phyloP scores from a whole-genome alignment of 2,888 invertebrate species.

The Mythimna lalbum region DNA sequence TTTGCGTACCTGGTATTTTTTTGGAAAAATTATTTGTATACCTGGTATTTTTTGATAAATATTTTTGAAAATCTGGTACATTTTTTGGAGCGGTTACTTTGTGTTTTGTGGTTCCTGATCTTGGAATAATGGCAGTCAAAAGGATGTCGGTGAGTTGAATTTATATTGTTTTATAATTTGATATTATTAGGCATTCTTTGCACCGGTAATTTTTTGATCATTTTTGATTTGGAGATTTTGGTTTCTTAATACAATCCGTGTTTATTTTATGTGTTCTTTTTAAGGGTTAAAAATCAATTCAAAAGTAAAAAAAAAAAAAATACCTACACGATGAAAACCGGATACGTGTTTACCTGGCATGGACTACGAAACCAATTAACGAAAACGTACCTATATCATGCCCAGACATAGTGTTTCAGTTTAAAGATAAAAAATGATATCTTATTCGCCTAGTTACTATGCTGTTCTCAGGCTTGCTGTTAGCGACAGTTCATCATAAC shows the following conservation, averaged over 20 bases:
- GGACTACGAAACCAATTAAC: neutral
- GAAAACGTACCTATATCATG: conserved; percentile 14
- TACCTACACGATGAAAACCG: neutral
- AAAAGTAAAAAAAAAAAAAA: too few species aligned
- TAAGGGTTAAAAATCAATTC: neutral
- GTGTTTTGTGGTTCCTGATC: conserved; percentile 42
- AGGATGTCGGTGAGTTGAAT: conserved; percentile 53
- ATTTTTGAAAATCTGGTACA: conserved; percentile 1
- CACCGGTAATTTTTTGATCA: neutral
- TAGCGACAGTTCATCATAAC: conserved; percentile 27
- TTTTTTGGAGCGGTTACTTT: conserved; percentile 17
- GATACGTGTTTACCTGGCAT: neutral
- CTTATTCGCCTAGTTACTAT: conserved; percentile 22
- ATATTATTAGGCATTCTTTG: neutral
- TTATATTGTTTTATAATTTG: conserved; percentile 2
- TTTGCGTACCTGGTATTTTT: conserved; percentile 11
- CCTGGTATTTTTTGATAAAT: conserved; percentile 3
- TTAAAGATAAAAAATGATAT: conserved; percentile 22
- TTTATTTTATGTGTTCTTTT: neutral
- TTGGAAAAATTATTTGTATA: neutral
- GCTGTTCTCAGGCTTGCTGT: conserved; percentile 2
- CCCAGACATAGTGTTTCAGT: conserved; percentile 6
- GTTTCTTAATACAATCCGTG: neutral
- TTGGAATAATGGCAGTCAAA: conserved; percentile 60
- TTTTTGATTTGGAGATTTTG: neutral